Evolutionary conservation across 2,888 invertebrate genomes (phyloP), one percentile per base, ranked within the genome.

Genomic region (Daptonema setosum): DNA sequence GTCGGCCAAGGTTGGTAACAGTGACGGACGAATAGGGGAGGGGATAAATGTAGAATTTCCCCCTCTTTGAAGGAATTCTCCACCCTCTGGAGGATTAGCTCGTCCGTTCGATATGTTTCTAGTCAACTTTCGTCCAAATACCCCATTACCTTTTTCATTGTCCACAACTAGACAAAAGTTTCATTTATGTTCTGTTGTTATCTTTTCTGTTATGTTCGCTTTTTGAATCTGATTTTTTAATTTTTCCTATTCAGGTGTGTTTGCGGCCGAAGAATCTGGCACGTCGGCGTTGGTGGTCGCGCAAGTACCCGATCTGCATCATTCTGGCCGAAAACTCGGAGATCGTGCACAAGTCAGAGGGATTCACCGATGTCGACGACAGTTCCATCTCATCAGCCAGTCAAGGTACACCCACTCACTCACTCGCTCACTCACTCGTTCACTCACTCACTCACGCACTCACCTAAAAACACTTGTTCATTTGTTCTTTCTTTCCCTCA

Each of bases 301-400:
- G 87, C 72, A 88, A 88, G 71, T 90, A 88, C 72, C 90, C 90
- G 0, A 85, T 90, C 64, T 84, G 84, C 70, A 75, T 87, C 47
- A 71, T 71, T 47, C 70, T 77, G 45, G 69, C 72, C 1, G 70
- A 69, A 8, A n/a, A 29, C 29, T 28, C 52, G 52, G 29, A 56
- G 60, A 62, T 43, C 57, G 62, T 55, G 55, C 29, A 48, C 56
- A 28, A 55, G 60, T 17, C 5, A n/a, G n/a, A n/a, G n/a, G n/a
- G n/a, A n/a, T n/a, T n/a, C n/a, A n/a, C n/a, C n/a, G n/a, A n/a
- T n/a, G n/a, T n/a, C n/a, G n/a, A n/a, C n/a, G n/a, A n/a, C n/a
- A n/a, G n/a, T n/a, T n/a, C n/a, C n/a, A n/a, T n/a, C n/a, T n/a
- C n/a, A n/a, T n/a, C n/a, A n/a, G n/a, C n/a, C n/a, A n/a, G n/a